Conservation (phyloP, 2,888 invertebrate genomes). For the Syritta pipiens region DNA sequence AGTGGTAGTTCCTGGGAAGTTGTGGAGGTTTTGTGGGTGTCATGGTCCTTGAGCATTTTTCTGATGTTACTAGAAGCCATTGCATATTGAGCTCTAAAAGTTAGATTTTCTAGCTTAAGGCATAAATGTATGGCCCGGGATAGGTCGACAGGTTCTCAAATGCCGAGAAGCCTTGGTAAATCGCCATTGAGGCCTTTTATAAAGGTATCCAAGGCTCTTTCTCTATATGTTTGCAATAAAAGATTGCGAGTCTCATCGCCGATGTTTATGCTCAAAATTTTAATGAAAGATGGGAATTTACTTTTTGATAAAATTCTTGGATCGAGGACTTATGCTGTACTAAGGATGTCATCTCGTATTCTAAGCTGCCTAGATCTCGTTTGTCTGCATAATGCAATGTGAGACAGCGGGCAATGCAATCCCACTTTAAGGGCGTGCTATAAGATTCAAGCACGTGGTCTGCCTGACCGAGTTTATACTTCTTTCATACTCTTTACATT, state of each 20-base stretch:
- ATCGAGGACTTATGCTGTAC: constrained; percentile 48
- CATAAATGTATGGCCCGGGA: constrained; percentile 30
- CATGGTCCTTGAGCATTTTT: too few relatives aligned
- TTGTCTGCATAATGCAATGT: constrained; percentile 61
- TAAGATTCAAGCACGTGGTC: too few relatives aligned
- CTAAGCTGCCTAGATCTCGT: constrained; percentile 58
- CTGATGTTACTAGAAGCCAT: too few relatives aligned
- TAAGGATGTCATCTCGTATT: constrained; percentile 56
- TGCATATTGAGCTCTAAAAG: neutral
- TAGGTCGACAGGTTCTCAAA: constrained; percentile 29
- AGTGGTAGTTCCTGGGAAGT: too few relatives aligned
- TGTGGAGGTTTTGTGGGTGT: too few relatives aligned
- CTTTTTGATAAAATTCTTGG: constrained; percentile 64
- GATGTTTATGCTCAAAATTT: constrained; percentile 25
- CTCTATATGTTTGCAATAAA: constrained; percentile 23
- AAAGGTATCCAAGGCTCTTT: constrained; percentile 39
- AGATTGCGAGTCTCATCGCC: neutral
- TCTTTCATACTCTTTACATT: too few relatives aligned
- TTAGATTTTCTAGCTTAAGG: constrained; percentile 18
- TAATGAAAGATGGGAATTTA: constrained; percentile 53
- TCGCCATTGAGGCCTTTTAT: constrained; percentile 39
- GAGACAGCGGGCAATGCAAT: constrained; percentile 52
- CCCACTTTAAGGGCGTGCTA: too few relatives aligned
- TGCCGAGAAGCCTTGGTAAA: constrained; percentile 59
- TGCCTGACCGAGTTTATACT: constrained; percentile 45